Conservation (phyloP, 2,888 invertebrate species). For the Dicycla oo region DNA sequence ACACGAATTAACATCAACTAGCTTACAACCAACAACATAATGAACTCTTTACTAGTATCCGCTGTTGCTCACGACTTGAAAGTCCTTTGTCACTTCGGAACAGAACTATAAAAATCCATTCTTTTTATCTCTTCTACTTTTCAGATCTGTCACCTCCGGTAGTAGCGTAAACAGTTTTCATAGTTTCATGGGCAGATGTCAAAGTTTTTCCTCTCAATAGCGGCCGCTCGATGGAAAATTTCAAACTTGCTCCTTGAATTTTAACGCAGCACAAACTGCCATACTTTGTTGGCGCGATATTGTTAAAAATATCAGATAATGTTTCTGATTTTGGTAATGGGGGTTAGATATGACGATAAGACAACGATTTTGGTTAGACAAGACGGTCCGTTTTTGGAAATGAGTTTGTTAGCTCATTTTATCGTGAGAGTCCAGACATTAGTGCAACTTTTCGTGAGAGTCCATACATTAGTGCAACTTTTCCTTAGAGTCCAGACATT, state of each 20-base stretch:
- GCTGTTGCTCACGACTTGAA: not conserved
- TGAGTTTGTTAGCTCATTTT: not conserved
- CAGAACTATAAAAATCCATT: constrained; percentile 20
- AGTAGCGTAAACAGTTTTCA: constrained; percentile 69
- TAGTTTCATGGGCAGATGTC: constrained; percentile 70
- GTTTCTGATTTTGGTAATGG: constrained; percentile 14
- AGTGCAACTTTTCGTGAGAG: too few relatives aligned
- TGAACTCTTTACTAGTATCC: too few relatives aligned
- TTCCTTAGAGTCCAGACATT: not conserved
- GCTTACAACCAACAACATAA: too few relatives aligned
- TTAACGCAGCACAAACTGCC: constrained; percentile 58
- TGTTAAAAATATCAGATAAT: constrained; percentile 50
- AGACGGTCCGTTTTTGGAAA: not conserved
- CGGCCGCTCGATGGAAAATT: constrained; percentile 54
- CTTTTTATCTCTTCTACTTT: constrained; percentile 44
- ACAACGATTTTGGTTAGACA: too few relatives aligned
- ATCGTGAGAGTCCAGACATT: not conserved
- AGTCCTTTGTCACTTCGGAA: not conserved
- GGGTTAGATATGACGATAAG: not conserved
- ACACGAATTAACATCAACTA: too few relatives aligned
- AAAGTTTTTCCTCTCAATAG: constrained; percentile 64
- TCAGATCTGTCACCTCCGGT: constrained; percentile 45
- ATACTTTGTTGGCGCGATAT: constrained; percentile 37
- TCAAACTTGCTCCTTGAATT: constrained; percentile 67
- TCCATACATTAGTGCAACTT: not conserved